These are phyloP conservation scores for Cyprinella venusta DNA, from an alignment of 2,797 vertebrate species.

Conservation along the genomic window DNA sequence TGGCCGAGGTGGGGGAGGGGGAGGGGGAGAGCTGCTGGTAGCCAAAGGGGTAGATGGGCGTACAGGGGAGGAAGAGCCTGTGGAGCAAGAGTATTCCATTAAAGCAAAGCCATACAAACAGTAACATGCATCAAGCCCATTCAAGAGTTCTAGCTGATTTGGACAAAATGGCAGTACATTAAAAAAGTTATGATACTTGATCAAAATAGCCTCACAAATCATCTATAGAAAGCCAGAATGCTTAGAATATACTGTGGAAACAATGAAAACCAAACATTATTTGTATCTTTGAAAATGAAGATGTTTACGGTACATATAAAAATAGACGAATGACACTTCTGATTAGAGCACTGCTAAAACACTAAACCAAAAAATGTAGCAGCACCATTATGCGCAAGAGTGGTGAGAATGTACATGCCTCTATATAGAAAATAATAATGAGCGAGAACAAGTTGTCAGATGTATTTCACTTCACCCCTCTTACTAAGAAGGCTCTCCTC, in stretches of 20 bases:
- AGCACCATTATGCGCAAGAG: neutral
- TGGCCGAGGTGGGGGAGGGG: conserved; percentile 89
- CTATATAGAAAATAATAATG: conserved; percentile 26
- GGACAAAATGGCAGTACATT: neutral
- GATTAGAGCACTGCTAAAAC: conserved; percentile 1
- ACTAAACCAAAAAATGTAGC: neutral
- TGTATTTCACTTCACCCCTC: neutral
- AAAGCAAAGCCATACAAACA: conserved; percentile 44
- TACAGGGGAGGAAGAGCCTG: conserved; percentile 91
- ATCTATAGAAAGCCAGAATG: neutral
- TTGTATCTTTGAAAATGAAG: neutral
- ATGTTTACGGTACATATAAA: neutral
- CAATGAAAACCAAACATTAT: neutral
- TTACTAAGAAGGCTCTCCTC: neutral
- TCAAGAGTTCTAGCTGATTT: neutral
- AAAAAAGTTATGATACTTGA: conserved; percentile 8
- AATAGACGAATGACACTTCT: neutral
- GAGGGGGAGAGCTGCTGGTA: conserved; percentile 83
- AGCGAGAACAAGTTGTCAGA: conserved; percentile 13
- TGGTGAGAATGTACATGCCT: neutral
- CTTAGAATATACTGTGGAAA: neutral
- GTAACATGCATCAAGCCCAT: conserved; percentile 20
- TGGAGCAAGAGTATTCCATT: conserved; percentile 30
- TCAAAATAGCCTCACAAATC: neutral
- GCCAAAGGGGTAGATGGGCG: conserved; percentile 86